Evolutionary conservation across 2,888 invertebrate genomes (phyloP).

Genomic region (Tethea ocularis): DNA sequence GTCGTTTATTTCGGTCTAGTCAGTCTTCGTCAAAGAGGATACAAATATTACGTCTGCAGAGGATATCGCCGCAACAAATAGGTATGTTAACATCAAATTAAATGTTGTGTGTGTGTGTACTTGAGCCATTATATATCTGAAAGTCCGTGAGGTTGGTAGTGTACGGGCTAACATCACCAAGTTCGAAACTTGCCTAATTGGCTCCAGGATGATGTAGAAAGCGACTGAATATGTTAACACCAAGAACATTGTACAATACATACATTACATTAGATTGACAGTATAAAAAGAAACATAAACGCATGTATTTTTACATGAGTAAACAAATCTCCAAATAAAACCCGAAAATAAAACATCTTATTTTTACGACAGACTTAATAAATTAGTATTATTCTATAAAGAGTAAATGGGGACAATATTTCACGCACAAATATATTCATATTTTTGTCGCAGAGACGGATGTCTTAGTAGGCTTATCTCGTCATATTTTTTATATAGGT

Average conservation of each 20-base stretch:
- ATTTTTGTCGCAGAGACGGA: constrained; percentile 2
- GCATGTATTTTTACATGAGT: neutral
- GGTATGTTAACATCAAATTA: neutral
- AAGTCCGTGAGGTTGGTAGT: neutral
- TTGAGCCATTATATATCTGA: neutral
- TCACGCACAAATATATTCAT: neutral
- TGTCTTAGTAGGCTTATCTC: neutral
- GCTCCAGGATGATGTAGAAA: neutral
- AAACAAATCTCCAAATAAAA: neutral
- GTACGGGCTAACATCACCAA: neutral
- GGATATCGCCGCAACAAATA: no score
- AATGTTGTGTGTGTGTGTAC: neutral
- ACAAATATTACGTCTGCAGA: no score
- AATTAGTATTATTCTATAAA: constrained; percentile 1
- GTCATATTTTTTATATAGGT: constrained; percentile 1
- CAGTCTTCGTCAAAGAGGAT: no score
- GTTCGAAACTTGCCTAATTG: neutral
- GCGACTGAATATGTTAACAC: neutral
- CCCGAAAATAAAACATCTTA: neutral
- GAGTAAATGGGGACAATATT: constrained; percentile 1
- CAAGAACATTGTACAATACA: neutral
- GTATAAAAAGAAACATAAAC: neutral
- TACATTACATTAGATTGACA: neutral
- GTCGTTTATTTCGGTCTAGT: no score
- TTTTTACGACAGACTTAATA: constrained; percentile 4